Evolutionary conservation across 2,113 vertebrate genomes (phyloP), one percentile per base, ranked within the genome.

Genomic region (Chaetodon trifascialis): DNA sequence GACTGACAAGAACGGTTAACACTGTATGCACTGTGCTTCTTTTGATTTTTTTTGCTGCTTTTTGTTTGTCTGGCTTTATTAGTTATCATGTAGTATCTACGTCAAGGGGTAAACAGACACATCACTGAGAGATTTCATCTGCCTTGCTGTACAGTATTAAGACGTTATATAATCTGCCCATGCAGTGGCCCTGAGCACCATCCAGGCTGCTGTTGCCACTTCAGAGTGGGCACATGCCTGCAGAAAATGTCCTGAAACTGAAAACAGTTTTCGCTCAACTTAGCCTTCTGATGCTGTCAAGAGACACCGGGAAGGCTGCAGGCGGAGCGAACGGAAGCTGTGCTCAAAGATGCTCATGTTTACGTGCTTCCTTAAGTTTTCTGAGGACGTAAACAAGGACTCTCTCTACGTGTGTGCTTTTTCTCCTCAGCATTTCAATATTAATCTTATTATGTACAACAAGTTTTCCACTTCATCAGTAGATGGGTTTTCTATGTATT

Each of bases 221-320:
- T 86, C 83, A 83, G 78, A 86, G 77, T 81, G 69, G 76, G 62
- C 59, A 83, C 83, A 80, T 79, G 85, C 72, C 85, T 87, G 85
- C 80, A 87, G 76, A 91, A 76, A 86, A 85, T 70, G 84, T 82
- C 78, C 83, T 79, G 77, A 81, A 87, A 81, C 66, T 87, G 56
- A 82, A 76, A 66, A 76, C 75, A 30, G 25, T 64, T 76, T 89
- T 76, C 63, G 17, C 80, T 80, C 62, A 72, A 72, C 84, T 81
- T 71, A 86, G 82, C 54, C 73, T 76, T 85, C 85, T 86, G 80
- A 93, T 85, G 89, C 85, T 87, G 72, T 89, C n/a, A 5, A 78
- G 77, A 85, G 80, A 88, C 67, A 66, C 55, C 47, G 66, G 74
- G 54, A 49, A 72, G 65, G 83, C 85, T 75, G 73, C 68, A 36